These are phyloP conservation scores for Tyrannus savana DNA, from an alignment of 2,113 vertebrate species.

Conservation along the genomic window DNA sequence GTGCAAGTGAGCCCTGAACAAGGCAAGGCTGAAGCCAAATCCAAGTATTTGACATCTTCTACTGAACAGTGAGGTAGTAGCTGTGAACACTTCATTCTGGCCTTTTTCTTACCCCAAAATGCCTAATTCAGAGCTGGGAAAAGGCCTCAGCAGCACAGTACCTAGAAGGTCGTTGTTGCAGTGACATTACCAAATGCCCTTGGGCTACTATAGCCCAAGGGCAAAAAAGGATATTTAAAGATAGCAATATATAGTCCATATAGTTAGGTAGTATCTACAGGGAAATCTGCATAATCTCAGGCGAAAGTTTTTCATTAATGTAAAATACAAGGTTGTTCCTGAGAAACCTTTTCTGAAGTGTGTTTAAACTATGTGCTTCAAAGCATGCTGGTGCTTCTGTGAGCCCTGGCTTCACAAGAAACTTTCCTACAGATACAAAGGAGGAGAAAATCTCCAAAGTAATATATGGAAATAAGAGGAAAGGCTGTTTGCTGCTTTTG, in stretches of 20 bases:
- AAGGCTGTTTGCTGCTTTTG: conserved; percentile 16
- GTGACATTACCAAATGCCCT: not conserved
- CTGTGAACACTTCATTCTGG: not conserved
- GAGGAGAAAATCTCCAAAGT: conserved; percentile 8
- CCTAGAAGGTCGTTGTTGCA: not conserved
- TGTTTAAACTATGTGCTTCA: conserved; percentile 36
- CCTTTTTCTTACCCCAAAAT: not conserved
- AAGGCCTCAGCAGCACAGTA: not conserved
- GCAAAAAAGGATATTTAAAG: not conserved
- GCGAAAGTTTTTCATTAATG: conserved; percentile 20
- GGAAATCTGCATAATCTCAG: conserved; percentile 16
- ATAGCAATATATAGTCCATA: not conserved
- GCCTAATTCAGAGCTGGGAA: not conserved
- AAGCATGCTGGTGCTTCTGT: not conserved
- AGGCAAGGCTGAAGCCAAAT: not conserved
- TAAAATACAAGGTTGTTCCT: conserved; percentile 21
- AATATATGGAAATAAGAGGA: conserved; percentile 5
- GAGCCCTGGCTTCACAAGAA: not conserved
- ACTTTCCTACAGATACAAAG: not conserved
- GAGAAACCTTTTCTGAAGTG: conserved; percentile 34
- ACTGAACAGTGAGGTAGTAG: not conserved
- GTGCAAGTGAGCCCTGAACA: not conserved
- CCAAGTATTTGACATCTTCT: not conserved
- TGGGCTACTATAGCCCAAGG: not conserved
- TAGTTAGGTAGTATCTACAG: not conserved